These are phyloP conservation scores for Oncorhynchus nerka DNA, from an alignment of 2,113 vertebrate genomes.

Conservation along the genomic window DNA sequence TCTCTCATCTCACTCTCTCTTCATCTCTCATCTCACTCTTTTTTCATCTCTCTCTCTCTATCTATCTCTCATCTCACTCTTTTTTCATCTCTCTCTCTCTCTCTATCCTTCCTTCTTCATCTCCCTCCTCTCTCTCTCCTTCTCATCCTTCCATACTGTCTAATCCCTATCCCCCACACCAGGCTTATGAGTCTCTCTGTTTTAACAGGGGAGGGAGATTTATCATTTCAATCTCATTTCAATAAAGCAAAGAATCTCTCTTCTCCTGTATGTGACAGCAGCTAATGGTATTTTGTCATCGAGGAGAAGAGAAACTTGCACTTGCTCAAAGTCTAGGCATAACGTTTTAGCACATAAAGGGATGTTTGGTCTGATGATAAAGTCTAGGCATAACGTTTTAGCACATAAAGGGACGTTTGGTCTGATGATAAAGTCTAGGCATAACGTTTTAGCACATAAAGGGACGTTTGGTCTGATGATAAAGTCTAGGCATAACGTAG, in stretches of 20 bases:
- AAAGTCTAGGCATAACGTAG: no score
- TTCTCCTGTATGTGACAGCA: conserved; percentile 85
- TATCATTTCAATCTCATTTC: conserved; percentile 96
- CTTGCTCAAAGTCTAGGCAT: conserved; percentile 54
- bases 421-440: no score
- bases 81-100: not conserved
- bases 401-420: no score
- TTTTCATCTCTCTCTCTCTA: conserved; percentile 34
- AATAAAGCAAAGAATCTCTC: conserved; percentile 96
- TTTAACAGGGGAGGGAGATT: conserved; percentile 92
- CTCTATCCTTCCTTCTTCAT: conserved; percentile 3
- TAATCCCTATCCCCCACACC: conserved; percentile 87
- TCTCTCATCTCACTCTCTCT: no score
- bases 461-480: no score
- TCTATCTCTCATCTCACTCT: not conserved
- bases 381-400: no score
- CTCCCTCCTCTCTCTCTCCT: conserved; percentile 47
- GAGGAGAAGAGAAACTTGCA: conserved; percentile 77
- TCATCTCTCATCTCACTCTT: not conserved
- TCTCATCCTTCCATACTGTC: conserved; percentile 75
- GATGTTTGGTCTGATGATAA: not conserved
- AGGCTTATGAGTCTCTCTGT: conserved; percentile 97
- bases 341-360: not conserved
- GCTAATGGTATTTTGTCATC: conserved; percentile 95
- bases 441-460: no score